Evolutionary conservation across 2,113 vertebrate species (phyloP), one percentile per base, ranked within the genome.

Genomic region (Chauna torquata): DNA sequence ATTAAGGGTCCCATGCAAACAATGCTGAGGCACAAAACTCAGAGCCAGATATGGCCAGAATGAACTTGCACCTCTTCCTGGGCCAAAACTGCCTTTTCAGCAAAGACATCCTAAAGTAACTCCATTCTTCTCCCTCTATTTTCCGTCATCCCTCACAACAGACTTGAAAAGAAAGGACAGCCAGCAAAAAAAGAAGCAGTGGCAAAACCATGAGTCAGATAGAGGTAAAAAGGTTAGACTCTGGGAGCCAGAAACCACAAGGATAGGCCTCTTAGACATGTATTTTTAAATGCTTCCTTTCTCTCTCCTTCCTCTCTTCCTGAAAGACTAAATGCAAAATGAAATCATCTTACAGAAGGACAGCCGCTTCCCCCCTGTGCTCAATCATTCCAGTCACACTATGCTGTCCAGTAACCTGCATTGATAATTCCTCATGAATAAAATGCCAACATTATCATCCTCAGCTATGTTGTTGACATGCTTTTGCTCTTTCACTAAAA

Each of bases 351-450:
- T 94, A 89, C 79, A 96, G 85, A 92, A 98, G 95, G 96, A 97
- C 94, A 95, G 91, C 22, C 0, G 24, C 91, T 93, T 97, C 91
- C 88, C 83, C 82, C 28, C 78, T 47, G 89, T 95, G 92, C 95
- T 97, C 97, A 97, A 97, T 98, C 98, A 98, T 97, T 98, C 97
- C 95, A 98, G 96, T 98, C 97, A 98, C 97, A 98, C 97, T 95
- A 80, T 96, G 97, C 59, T 97, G 97, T 98, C 98, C 98, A 96
- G 94, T 98, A 98, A 98, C 97, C 97, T 97, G 97, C 96, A 98
- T 8, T 98, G 96, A 97, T 98, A 98, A 98, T 98, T 98, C 94
- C 96, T 98, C 97, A 98, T 98, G 97, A 98, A 98, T 98, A 98
- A 98, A 98, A 98, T 96, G 95, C 96, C 95, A 97, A 58, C 97